Evolutionary conservation across 2,113 vertebrate species (phyloP), one percentile per base, ranked within the genome.

Genomic region (Phalacrocorax brasilianus): DNA sequence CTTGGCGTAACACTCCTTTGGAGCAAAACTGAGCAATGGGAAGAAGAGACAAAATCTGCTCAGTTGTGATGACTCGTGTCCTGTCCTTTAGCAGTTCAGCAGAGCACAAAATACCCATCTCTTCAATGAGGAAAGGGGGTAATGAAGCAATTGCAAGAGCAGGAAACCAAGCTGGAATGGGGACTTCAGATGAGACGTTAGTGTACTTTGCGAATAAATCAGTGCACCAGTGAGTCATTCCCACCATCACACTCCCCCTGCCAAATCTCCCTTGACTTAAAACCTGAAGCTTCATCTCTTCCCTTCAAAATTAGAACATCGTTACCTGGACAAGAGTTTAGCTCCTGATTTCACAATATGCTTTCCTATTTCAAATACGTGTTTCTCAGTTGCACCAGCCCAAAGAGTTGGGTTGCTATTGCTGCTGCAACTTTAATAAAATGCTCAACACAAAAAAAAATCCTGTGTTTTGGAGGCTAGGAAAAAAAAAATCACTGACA

Each of bases 21-120:
- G 53, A 84, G 55, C 38, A 95, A 75, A 80, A 47, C 66, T 71
- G 61, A 87, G 86, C 38, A 88, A 84, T 47, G 35, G 5, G 2
- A 90, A 93, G 70, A 88, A 83, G 63, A 63, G 47, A 38, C 47
- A 83, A 93, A 93, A 81, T 67, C 50, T 82, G 33, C 81, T 85
- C 63, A 50, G 49, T 79, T 0, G 0, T 52, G 55, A 33, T 88
- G 71, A 70, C 38, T 85, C 1, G 4, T 40, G 55, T 80, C 67
- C 55, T 85, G 65, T 70, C 47, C 62, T 93, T 93, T 35, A 90
- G 50, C 67, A 86, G 85, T 52, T 77, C 72, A 90, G 63, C n/a
- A 96, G 88, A 96, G 63, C 79, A 93, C 63, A 86, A 94, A 95
- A 83, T 74, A 77, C 47, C 5, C 68, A 47, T 53, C 76, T 87